A percentile compares a stretch with the other conserved stretches of the same genome.
These are phyloP conservation scores for Dendrocincla tyrannina DNA, from an alignment of 2,797 vertebrate genomes.

Conservation along the genomic window DNA sequence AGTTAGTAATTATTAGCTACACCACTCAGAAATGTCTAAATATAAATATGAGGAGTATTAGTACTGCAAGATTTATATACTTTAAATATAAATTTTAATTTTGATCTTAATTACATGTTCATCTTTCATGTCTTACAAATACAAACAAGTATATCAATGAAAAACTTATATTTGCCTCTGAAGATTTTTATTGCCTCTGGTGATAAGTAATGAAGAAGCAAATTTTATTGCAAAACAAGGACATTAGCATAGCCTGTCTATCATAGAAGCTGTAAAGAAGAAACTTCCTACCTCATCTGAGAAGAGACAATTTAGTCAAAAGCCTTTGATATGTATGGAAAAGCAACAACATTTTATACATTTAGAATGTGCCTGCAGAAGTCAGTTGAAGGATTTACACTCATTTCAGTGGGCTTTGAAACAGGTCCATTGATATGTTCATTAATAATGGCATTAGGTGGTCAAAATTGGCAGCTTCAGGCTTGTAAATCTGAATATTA, in stretches of 20 bases:
- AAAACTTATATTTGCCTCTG: slow-evolving; percentile 72
- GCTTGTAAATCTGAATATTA: neutral
- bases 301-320: slow-evolving; percentile 62
- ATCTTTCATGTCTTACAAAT: slow-evolving; percentile 74
- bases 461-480: neutral
- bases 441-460: slow-evolving; percentile 26
- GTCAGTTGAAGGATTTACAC: neutral
- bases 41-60: slow-evolving; percentile 59
- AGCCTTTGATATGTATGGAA: slow-evolving; percentile 61
- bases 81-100: slow-evolving; percentile 75
- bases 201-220: slow-evolving; percentile 72
- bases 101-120: slow-evolving; percentile 70
- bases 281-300: slow-evolving; percentile 63
- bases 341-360: slow-evolving; percentile 41
- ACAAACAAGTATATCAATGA: slow-evolving; percentile 74
- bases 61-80: slow-evolving; percentile 62
- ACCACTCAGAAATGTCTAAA: slow-evolving; percentile 58
- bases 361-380: slow-evolving; percentile 34
- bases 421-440: neutral
- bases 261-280: slow-evolving; percentile 59
- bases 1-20: slow-evolving; percentile 63
- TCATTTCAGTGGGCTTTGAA: slow-evolving; percentile 15
- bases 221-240: slow-evolving; percentile 70
- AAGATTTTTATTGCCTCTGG: slow-evolving; percentile 72
- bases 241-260: slow-evolving; percentile 65